Conservation (phyloP, 64 coral and sea anemone genomes). For the Dendrophyllia cribrosa region DNA sequence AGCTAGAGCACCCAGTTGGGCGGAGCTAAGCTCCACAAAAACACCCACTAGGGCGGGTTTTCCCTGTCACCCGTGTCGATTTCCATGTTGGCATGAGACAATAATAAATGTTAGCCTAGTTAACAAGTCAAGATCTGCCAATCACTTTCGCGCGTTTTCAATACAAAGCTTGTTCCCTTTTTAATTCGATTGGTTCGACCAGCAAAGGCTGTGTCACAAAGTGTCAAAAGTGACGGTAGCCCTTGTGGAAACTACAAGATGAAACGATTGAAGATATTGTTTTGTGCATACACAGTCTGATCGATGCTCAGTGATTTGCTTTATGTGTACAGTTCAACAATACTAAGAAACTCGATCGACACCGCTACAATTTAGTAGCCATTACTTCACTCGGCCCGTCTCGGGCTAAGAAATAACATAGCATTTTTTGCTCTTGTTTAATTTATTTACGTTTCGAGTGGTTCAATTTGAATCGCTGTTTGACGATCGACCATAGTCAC, state of each 20-base stretch:
- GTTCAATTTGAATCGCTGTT: conserved; percentile 70
- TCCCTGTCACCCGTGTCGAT: conserved; percentile 97
- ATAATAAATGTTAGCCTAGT: conserved; percentile 99
- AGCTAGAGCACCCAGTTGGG: conserved; percentile 87
- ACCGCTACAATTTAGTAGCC: conserved; percentile 28
- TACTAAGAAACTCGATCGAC: conserved; percentile 32
- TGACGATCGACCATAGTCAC: conserved; percentile 26
- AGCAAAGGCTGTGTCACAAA: conserved; percentile 86
- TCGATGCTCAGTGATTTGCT: conserved; percentile 38
- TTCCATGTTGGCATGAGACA: conserved; percentile 98
- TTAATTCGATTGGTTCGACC: conserved; percentile 99
- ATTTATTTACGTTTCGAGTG: conserved; percentile 84
- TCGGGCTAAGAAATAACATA: conserved; percentile 40
- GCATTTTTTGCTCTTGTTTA: conserved; percentile 21
- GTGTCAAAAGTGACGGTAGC: conserved; percentile 97
- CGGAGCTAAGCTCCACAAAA: conserved; percentile 91
- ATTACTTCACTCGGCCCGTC: conserved; percentile 20
- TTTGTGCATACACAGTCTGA: conserved; percentile 49
- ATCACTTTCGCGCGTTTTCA: conserved; percentile 93
- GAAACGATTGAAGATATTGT: conserved; percentile 97
- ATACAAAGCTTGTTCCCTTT: conserved; percentile 99
- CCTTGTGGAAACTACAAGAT: conserved; percentile 96
- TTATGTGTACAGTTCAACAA: conserved; percentile 44
- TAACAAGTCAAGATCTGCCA: conserved; percentile 98
- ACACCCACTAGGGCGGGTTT: conserved; percentile 97